Base-by-base conservation (phyloP, 2,888 invertebrate species). In the Sinopyrophorus schimmeli region DNA sequence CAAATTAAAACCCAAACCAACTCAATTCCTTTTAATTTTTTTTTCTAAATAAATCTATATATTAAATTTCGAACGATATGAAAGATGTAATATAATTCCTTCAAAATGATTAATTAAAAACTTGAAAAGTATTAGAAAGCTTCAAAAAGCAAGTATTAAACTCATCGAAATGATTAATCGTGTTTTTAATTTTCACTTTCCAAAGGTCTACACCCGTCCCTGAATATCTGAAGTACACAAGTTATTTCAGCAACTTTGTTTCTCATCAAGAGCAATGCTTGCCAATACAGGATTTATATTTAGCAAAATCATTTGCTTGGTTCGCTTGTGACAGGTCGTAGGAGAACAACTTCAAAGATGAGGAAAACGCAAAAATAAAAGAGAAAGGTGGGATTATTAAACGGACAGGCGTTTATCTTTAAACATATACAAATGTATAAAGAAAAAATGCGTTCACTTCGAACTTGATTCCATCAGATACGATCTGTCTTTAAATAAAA, bases 281-380 rank as follows among this genome's bases (percentile, higher is more conserved):
- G 42, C 42, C 42, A 42, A 42, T 42, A 34, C 10, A 7, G 26
- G 34, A 34, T 42, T 42, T 42, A 42, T 42, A 42, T 42, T 42
- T 42, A 42, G 42, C 34, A 42, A 26, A 34, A 28, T 42, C 34
- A 42, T 42, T 42, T 42, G 26, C 42, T 42, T 34, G 27, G 23
- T 35, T 35, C 41, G 20, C 23, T 23, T 41, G 41, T 31, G 41
- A 41, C 41, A 41, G 24, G 23, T 28, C 27, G 39, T 41, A 31
- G 41, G 41, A 30, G 41, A 41, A 9, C 15, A 12, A 10, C 14
- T 11, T 40, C 21, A 28, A 28, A 27, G 30, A 30, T 20, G 14
- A 30, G 20, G 18, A 38, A 38, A 38, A 16, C 28, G 11, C 23
- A 18, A 14, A 35, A 24, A 35, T 35, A 32, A 32, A 32, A 31